Evolutionary conservation across 2,797 vertebrate genomes (phyloP), one percentile per base, ranked within the genome.

Genomic region (Pangasius mekongensis): DNA sequence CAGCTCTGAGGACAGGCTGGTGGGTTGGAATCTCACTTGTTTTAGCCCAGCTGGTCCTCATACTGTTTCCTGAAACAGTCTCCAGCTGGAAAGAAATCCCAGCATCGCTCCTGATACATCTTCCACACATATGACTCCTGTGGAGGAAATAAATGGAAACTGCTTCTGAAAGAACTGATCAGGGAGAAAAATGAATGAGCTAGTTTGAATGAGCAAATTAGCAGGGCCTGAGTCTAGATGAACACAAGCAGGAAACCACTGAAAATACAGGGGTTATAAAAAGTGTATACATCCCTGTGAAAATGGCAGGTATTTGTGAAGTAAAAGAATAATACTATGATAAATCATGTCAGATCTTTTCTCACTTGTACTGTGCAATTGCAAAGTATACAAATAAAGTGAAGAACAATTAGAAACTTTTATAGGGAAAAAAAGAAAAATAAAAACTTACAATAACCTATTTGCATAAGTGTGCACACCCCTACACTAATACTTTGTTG

Each of bases 51-150:
- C 93, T 97, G 98, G 94, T 99, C 98, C 93, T 99, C 98, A 1
- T 99, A 99, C 91, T 99, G 98, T 95, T 99, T 99, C 67, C 98
- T 97, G 94, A 99, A 99, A 94, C 98, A 99, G 91, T 99, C 98
- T 36, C 98, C 98, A 43, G 98, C 98, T 7, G 98, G 98, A 94
- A 99, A 99, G 90, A 99, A 99, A 91, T 99, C 98, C 98, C 98
- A 99, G 11, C 97, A 98, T 92, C 98, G 96, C 94, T 99, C 98
- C 94, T 99, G 98, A 93, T 99, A 99, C 98, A 99, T 99, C 96
- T 99, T 99, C 98, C 98, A 99, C 89, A 99, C 98, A 1, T 98
- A 99, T 0, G 98, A 99, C 93, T 99, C 98, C 98, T 99, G 93
- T 47, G 94, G 94, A 71, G 83, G 27, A 85, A 47, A 93, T 66